Evolutionary conservation across 2,888 invertebrate genomes (phyloP).

Genomic region (Abrostola triplasia): DNA sequence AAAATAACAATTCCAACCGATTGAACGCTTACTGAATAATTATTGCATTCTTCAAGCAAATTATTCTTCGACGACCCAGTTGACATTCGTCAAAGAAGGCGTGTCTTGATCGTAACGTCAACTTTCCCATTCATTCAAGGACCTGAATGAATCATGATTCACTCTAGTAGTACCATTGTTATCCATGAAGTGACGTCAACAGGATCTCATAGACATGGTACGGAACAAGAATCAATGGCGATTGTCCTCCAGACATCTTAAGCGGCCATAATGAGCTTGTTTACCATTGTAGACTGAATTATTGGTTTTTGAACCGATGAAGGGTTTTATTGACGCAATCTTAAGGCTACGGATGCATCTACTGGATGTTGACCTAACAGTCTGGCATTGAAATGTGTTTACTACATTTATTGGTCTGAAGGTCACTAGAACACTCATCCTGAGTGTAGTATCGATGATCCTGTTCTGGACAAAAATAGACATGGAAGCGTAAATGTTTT

Average conservation of each 20-base stretch:
- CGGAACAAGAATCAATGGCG: constrained; percentile 25
- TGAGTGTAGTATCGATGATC: constrained; percentile 1
- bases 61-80: background rate
- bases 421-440: background rate
- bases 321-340: too few species aligned
- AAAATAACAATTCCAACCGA: background rate
- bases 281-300: constrained; percentile 7
- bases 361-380: background rate
- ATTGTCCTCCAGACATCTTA: constrained; percentile 21
- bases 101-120: constrained; percentile 1
- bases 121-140: constrained; percentile 15
- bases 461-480: too few species aligned
- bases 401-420: background rate
- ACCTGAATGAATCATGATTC: constrained; percentile 39
- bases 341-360: background rate
- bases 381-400: constrained; percentile 1
- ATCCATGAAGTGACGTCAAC: constrained; percentile 15
- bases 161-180: constrained; percentile 33
- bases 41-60: background rate
- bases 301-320: background rate
- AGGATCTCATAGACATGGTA: constrained; percentile 13
- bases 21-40: background rate
- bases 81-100: constrained; percentile 9
- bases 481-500: too few species aligned
- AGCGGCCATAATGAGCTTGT: constrained; percentile 13